Conservation (phyloP, 2,888 invertebrate genomes). For the Leucophora obtusa region DNA sequence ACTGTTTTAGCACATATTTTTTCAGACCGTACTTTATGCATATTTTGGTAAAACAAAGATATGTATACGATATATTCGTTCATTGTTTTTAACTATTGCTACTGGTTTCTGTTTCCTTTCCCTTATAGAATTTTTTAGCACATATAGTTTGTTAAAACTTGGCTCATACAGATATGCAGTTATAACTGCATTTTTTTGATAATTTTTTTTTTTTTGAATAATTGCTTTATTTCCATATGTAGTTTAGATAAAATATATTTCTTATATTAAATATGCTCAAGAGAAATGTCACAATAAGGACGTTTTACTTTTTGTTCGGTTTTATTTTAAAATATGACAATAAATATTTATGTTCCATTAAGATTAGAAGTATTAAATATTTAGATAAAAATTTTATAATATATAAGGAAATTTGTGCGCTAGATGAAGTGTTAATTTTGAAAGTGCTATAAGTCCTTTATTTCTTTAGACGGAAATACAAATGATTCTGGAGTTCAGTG, state of each 20-base stretch:
- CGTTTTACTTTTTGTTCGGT: constrained; percentile 8
- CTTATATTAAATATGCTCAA: constrained; percentile 35
- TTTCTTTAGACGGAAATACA: too few species aligned
- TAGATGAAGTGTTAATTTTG: too few species aligned
- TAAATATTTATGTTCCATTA: constrained; percentile 23
- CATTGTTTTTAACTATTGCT: not conserved
- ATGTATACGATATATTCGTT: not conserved
- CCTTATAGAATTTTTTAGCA: not conserved
- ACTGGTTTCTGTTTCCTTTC: not conserved
- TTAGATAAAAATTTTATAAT: not conserved
- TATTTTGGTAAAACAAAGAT: not conserved
- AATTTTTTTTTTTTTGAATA: not conserved
- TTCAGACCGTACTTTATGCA: not conserved
- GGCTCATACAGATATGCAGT: not conserved
- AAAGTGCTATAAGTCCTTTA: too few species aligned
- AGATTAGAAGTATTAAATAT: not conserved
- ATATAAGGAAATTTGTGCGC: not conserved
- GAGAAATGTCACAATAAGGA: constrained; percentile 13
- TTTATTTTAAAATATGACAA: constrained; percentile 26
- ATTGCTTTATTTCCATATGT: not conserved
- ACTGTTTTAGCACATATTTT: not conserved
- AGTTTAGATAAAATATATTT: constrained; percentile 27
- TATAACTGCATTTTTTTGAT: not conserved
- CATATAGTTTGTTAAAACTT: not conserved
- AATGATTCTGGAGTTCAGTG: too few species aligned